A percentile compares a stretch with the other conserved stretches of the same genome.
Evolutionary conservation across 2,113 vertebrate genomes (phyloP).

Genomic region (Riparia riparia): DNA sequence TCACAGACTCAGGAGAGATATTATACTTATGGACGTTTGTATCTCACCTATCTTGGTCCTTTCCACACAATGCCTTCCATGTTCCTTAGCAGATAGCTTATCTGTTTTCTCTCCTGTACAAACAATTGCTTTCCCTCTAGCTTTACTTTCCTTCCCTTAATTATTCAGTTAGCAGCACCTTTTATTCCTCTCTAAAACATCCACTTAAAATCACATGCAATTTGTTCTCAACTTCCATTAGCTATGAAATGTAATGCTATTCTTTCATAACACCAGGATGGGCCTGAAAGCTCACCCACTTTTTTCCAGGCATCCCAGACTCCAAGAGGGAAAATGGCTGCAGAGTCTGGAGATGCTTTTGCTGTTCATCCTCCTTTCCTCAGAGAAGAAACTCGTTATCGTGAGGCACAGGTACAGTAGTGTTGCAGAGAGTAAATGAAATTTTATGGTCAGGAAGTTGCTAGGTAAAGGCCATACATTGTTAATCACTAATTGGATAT

Average conservation of each 20-base stretch:
- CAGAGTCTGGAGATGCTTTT: not conserved
- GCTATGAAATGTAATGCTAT: not conserved
- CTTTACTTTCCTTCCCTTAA: not conserved
- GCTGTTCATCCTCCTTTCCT: not conserved
- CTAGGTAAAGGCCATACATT: not conserved
- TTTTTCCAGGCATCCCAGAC: not conserved
- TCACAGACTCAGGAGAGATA: fast-evolving
- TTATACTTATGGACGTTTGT: not conserved
- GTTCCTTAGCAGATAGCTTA: not conserved
- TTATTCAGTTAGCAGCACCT: not conserved
- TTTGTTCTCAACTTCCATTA: not conserved
- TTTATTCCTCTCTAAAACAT: not conserved
- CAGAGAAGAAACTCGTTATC: not conserved
- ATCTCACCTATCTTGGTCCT: not conserved
- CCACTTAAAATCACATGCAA: not conserved
- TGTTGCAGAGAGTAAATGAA: not conserved
- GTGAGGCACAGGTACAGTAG: not conserved
- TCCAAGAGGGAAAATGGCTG: not conserved
- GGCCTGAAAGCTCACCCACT: not conserved
- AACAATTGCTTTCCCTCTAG: not conserved
- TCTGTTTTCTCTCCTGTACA: not conserved
- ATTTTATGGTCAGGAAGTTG: not conserved
- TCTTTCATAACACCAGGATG: not conserved
- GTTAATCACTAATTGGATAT: not conserved
- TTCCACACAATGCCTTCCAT: not conserved